Evolutionary conservation across 2,113 vertebrate species (phyloP).

Genomic region (human (Homo sapiens)): DNA sequence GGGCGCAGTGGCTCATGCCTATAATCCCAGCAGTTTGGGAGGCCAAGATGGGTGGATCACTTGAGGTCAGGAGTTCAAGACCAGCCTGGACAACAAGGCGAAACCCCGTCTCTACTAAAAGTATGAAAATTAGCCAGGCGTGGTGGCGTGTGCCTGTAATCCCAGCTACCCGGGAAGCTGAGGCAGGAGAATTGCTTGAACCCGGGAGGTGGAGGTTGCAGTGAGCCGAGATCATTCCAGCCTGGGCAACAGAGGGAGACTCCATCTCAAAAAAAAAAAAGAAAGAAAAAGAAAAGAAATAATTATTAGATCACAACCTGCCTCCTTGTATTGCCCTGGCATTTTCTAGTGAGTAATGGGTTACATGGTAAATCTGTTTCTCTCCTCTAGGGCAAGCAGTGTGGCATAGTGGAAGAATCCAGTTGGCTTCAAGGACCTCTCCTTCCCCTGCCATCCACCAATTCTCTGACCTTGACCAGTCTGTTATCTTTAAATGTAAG

Average conservation of each 20-base stretch:
- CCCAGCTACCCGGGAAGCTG: background rate
- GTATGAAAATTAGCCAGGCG: background rate
- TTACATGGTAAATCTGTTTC: background rate
- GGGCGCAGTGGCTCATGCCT: background rate
- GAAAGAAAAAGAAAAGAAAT: background rate
- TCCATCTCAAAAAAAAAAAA: background rate
- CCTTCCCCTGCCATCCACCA: background rate
- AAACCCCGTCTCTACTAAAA: background rate
- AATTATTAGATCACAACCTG: background rate
- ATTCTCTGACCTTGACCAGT: constrained; percentile 8
- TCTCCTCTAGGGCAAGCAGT: background rate
- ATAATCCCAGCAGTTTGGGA: background rate
- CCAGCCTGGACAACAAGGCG: background rate
- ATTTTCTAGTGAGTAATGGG: background rate
- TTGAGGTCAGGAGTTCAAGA: background rate
- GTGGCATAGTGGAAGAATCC: background rate
- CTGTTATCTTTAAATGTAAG: constrained; percentile 12
- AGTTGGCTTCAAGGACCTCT: background rate
- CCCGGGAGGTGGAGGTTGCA: background rate
- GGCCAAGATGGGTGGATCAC: background rate
- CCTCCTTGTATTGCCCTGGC: background rate
- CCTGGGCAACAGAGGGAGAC: background rate
- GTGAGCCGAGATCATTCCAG: background rate
- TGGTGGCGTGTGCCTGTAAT: background rate
- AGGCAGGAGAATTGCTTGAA: background rate